Conservation (phyloP, 2,113 vertebrate species). For the Odobenus rosmarus region DNA sequence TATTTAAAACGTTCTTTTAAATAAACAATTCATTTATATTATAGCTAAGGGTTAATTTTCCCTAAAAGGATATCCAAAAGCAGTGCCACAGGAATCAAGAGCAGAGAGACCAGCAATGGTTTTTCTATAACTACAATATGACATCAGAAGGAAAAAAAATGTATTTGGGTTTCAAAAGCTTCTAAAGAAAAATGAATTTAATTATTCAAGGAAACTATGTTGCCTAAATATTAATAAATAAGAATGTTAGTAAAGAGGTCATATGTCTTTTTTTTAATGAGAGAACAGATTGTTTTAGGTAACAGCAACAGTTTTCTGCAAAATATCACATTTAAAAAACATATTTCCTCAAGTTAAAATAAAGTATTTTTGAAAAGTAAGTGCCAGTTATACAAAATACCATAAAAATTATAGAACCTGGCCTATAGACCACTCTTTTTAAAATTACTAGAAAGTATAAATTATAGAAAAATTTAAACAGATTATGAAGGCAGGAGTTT, state of each 20-base stretch:
- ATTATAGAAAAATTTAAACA: constrained; percentile 30
- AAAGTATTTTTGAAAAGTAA: constrained; percentile 44
- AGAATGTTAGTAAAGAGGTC: background rate
- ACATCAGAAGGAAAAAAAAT: constrained; percentile 46
- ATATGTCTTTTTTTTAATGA: constrained; percentile 9
- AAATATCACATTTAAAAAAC: constrained; percentile 54
- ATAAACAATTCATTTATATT: constrained; percentile 25
- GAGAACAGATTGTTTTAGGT: background rate
- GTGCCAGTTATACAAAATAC: constrained; percentile 3
- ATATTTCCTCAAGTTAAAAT: background rate
- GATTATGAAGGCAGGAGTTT: constrained; percentile 27
- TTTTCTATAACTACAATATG: constrained; percentile 37
- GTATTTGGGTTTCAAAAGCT: constrained; percentile 28
- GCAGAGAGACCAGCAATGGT: constrained; percentile 40
- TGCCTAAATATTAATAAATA: constrained; percentile 50
- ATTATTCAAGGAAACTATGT: constrained; percentile 50
- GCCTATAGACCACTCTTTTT: background rate
- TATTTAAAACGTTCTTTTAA: constrained; percentile 36
- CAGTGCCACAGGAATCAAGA: constrained; percentile 32
- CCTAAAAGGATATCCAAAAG: constrained; percentile 46
- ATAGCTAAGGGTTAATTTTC: constrained; percentile 47
- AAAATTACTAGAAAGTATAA: constrained; percentile 2
- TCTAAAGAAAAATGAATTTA: constrained; percentile 30
- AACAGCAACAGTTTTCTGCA: constrained; percentile 24
- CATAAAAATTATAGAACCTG: constrained; percentile 25